Evolutionary conservation across 2,797 vertebrate species (phyloP), one percentile per base, ranked within the genome.

Genomic region (Harpagifer antarcticus): DNA sequence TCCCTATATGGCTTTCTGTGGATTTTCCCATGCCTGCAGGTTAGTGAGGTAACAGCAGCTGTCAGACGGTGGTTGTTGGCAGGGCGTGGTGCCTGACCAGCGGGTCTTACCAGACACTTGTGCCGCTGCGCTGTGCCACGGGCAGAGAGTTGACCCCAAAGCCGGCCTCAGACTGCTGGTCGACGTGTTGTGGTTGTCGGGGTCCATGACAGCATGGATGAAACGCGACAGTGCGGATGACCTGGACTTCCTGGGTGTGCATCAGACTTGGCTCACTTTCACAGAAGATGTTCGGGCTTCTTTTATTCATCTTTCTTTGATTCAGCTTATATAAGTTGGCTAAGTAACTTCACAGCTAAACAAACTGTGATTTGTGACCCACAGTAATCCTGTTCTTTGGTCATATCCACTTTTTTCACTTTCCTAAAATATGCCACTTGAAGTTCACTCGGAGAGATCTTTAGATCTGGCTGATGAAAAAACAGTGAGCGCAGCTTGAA

Each of bases 61-160:
- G 92, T 92, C 92, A 93, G 92, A 93, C 87, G 17, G 90, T 75
- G 92, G 91, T 91, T 89, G 87, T 77, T 86, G 87, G 91, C 89
- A 84, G 86, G 91, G 89, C 61, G 90, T 93, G 93, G 89, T 85
- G 88, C 88, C 85, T 89, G 91, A 91, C 92, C 86, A 85, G 86
- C 31, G 78, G 84, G 84, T 89, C 82, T 86, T 87, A 92, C 89
- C 88, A 91, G 87, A 88, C 91, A 92, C 90, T 93, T 87, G 87
- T 78, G 80, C 84, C 79, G 74, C 86, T 67, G 70, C 20, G 20
- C 87, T 66, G 63, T 89, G 83, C 85, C 81, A 68, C 40, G 68
- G 81, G 85, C 75, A 89, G 70, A 84, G 63, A 73, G 45, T 73
- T 89, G 89, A 92, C 85, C 88, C 88, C 68, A 79, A 83, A 86